A percentile compares a stretch with the other conserved stretches of the same genome.
Conservation (phyloP, 2,888 invertebrate species). For the Falcaria lacertinaria region DNA sequence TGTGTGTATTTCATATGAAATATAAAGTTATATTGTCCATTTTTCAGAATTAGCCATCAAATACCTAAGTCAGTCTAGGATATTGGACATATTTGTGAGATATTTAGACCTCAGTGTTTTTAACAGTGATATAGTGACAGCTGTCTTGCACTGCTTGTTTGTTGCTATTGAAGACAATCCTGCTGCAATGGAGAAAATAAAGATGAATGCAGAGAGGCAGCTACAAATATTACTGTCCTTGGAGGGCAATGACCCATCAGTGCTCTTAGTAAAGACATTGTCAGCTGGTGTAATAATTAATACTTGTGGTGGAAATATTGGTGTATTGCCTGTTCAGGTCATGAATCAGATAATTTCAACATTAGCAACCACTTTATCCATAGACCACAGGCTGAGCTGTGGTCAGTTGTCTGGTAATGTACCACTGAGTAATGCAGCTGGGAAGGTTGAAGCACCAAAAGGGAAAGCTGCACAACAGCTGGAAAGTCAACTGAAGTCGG, state of each 20-base stretch:
- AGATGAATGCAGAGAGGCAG: conserved; percentile 63
- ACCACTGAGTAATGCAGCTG: conserved; percentile 51
- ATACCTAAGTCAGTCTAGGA: conserved; percentile 81
- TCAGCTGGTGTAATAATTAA: conserved; percentile 80
- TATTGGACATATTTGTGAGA: conserved; percentile 80
- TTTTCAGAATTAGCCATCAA: conserved; percentile 80
- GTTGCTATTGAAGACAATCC: conserved; percentile 86
- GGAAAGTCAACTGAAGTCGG: conserved; percentile 68
- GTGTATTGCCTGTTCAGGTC: conserved; percentile 58
- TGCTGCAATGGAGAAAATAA: conserved; percentile 75
- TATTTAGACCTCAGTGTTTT: conserved; percentile 80
- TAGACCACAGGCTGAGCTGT: conserved; percentile 75
- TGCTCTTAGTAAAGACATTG: conserved; percentile 75
- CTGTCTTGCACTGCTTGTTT: conserved; percentile 83
- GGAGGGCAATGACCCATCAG: conserved; percentile 57
- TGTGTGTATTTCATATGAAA: no score
- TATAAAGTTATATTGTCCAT: not conserved
- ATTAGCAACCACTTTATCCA: conserved; percentile 71
- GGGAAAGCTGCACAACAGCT: conserved; percentile 59
- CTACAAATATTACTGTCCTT: conserved; percentile 58
- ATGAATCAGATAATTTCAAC: conserved; percentile 72
- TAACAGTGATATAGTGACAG: conserved; percentile 76
- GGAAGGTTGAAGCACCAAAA: conserved; percentile 46
- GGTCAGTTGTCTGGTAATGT: conserved; percentile 70
- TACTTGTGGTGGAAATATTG: conserved; percentile 63